These are phyloP conservation scores for Clarias fuscus DNA, from an alignment of 2,797 vertebrate genomes.

Conservation along the genomic window DNA sequence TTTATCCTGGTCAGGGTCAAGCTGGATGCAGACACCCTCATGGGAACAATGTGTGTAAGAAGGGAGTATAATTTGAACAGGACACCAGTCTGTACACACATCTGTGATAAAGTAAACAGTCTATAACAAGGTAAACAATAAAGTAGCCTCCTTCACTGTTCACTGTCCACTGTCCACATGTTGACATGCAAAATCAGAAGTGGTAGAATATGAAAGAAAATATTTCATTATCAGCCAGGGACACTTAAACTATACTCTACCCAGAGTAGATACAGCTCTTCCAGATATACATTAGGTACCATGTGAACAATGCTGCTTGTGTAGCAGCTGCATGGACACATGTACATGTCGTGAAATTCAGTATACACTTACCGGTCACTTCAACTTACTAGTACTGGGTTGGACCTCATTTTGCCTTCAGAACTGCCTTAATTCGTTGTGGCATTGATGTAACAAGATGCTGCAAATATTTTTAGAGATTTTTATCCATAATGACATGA, in stretches of 20 bases:
- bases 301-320: not conserved
- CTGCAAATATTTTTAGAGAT: too few species aligned
- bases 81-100: not conserved
- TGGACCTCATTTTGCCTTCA: too few species aligned
- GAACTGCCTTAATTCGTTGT: too few species aligned
- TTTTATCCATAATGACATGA: too few species aligned
- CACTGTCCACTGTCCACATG: too few species aligned
- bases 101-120: not conserved
- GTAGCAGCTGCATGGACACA: not conserved
- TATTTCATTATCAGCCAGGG: not conserved
- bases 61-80: not conserved
- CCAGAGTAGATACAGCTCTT: not conserved
- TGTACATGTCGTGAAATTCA: not conserved
- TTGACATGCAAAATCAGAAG: not conserved
- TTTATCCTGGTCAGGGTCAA: not conserved
- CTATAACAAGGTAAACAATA: not conserved
- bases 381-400: too few species aligned
- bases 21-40: not conserved
- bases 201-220: not conserved
- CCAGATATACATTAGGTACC: not conserved
- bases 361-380: not conserved
- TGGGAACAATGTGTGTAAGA: not conserved
- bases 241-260: not conserved
- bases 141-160: too few species aligned
- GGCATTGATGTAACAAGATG: too few species aligned